phyloP scores from a whole-genome alignment of 2,888 invertebrate genomes.

The Epistrophe eligans region DNA sequence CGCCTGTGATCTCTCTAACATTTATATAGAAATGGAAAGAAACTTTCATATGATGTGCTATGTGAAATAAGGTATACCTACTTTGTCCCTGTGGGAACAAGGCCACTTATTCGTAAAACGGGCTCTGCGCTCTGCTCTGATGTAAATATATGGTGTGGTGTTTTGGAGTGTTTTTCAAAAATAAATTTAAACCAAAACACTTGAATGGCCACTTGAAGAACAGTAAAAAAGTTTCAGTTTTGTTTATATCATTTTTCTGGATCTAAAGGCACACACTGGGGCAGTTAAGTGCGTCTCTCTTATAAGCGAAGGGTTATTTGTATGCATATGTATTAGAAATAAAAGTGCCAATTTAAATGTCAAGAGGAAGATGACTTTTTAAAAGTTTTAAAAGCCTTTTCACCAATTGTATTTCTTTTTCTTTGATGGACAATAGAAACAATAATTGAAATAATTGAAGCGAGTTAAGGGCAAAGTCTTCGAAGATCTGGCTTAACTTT shows the following conservation, averaged over 20 bases:
- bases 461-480: background rate
- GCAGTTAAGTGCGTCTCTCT: conserved; percentile 25
- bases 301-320: conserved; percentile 16
- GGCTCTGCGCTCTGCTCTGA: background rate
- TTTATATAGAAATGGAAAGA: conserved; percentile 16
- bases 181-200: conserved; percentile 68
- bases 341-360: conserved; percentile 50
- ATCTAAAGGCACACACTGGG: conserved; percentile 45
- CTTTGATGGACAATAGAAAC: background rate
- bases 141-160: background rate
- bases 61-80: background rate
- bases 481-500: background rate
- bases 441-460: background rate
- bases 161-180: conserved; percentile 54
- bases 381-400: conserved; percentile 25
- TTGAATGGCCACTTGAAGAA: conserved; percentile 65
- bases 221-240: conserved; percentile 54
- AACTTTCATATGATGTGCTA: conserved; percentile 36
- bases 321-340: background rate
- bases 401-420: background rate
- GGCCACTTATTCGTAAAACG: conserved; percentile 30
- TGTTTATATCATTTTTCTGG: conserved; percentile 34
- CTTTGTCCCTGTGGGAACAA: conserved; percentile 36
- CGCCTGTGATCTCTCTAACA: background rate
- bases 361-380: conserved; percentile 48